Evolutionary conservation across 2,113 vertebrate species (phyloP).

Genomic region (Upupa epops): DNA sequence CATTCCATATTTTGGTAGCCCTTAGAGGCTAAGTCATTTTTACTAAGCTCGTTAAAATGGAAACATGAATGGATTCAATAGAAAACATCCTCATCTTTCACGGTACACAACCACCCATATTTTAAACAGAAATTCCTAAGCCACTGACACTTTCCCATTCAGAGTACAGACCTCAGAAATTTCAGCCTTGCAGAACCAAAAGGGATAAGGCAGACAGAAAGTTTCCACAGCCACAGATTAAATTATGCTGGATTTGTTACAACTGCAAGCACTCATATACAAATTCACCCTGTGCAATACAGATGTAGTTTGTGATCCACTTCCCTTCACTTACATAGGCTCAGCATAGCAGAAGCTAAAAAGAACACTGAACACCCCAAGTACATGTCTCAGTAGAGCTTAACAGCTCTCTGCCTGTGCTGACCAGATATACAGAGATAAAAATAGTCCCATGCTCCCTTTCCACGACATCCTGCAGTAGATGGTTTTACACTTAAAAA

Average conservation of each 20-base stretch:
- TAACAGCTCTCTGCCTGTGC: not conserved
- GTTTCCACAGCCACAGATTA: not conserved
- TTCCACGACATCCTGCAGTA: no score
- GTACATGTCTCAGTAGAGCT: not conserved
- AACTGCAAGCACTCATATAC: not conserved
- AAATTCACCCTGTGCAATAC: not conserved
- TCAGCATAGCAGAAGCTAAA: not conserved
- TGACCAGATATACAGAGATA: not conserved
- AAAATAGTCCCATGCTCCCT: not conserved
- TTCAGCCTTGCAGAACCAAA: not conserved
- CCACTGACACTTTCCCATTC: not conserved
- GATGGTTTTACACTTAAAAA: not conserved
- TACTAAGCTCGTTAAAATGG: not conserved
- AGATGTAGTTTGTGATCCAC: not conserved
- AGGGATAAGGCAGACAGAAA: not conserved
- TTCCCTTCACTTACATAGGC: not conserved
- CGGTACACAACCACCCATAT: not conserved
- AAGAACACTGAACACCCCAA: not conserved
- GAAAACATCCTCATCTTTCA: not conserved
- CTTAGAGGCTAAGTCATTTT: not conserved
- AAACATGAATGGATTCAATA: not conserved
- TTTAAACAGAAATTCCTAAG: not conserved
- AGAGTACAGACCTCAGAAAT: not conserved
- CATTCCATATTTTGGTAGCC: not conserved
- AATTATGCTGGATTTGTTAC: not conserved